Evolutionary conservation across 2,888 invertebrate species (phyloP), one percentile per base, ranked within the genome.

Genomic region (Carabus problematicus): DNA sequence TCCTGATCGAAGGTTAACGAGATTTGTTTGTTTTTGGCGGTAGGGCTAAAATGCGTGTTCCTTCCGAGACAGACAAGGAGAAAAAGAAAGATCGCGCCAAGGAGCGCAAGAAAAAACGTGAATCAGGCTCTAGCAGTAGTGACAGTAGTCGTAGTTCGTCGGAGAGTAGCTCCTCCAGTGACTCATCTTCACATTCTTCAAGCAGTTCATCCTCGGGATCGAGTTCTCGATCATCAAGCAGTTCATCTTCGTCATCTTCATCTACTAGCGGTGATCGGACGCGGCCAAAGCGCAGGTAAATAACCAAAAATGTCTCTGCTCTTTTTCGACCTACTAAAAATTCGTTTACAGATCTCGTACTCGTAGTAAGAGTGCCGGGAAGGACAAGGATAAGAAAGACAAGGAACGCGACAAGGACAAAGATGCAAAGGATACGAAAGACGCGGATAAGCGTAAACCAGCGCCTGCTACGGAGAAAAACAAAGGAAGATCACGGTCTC

Each of bases 121-220:
- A 87, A 70, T 91, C 91, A 18, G 92, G 90, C 45, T 91, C 92
- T 0, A 92, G 92, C 71, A 92, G 92, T 76, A 92, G 92, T 79
- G 92, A 91, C 66, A 91, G 90, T 76, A 92, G 91, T 81, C 90
- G 88, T 79, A 89, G 92, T 81, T 92, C 93, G 16, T 93, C 93
- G 8, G 92, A 90, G 70, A 92, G 92, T 78, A 92, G 92, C 76
- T 92, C 93, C 11, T 94, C 95, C 0, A 89, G 91, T 70, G 91
- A 90, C 11, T 93, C 93, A 0, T 88, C 90, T 62, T 94, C 69
- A 39, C 69, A 66, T 40, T 47, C 91, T 8, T 94, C 91, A 0
- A 92, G 91, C 77, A 92, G 91, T 74, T 92, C 92, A 81, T 89
- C 71, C 87, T 90, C 43, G 81, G 89, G 55, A 85, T 89, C 55